These are phyloP conservation scores for Cygnus buccinator DNA, from an alignment of 2,113 vertebrate genomes.

Conservation along the genomic window DNA sequence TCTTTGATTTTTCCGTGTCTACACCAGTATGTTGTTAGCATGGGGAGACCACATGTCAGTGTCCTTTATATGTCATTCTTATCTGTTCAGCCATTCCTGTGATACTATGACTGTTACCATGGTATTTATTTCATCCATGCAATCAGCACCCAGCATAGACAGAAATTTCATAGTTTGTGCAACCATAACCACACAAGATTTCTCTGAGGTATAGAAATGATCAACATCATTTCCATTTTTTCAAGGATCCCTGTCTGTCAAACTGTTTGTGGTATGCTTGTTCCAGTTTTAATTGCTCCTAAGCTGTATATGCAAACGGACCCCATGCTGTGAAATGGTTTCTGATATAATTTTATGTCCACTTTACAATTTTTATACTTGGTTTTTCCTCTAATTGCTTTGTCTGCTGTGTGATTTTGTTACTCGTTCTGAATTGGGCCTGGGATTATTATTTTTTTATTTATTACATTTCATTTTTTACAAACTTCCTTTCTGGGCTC, in stretches of 20 bases:
- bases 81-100: background rate
- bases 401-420: background rate
- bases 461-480: background rate
- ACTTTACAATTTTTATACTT: background rate
- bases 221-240: background rate
- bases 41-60: background rate
- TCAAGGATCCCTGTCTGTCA: background rate
- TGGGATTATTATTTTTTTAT: background rate
- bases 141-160: background rate
- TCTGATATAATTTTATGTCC: background rate
- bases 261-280: background rate
- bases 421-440: background rate
- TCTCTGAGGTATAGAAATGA: background rate
- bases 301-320: background rate
- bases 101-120: background rate
- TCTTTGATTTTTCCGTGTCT: background rate
- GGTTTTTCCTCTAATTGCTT: background rate
- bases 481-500: background rate
- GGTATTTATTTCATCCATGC: background rate
- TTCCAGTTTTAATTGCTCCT: background rate
- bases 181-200: background rate
- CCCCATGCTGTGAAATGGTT: background rate
- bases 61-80: background rate
- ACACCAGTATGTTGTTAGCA: background rate
- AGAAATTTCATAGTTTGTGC: background rate